A percentile compares a stretch with the other conserved stretches of the same genome.
Evolutionary conservation across 2,888 invertebrate genomes (phyloP).

Genomic region (Chrysopilus asiliformis): DNA sequence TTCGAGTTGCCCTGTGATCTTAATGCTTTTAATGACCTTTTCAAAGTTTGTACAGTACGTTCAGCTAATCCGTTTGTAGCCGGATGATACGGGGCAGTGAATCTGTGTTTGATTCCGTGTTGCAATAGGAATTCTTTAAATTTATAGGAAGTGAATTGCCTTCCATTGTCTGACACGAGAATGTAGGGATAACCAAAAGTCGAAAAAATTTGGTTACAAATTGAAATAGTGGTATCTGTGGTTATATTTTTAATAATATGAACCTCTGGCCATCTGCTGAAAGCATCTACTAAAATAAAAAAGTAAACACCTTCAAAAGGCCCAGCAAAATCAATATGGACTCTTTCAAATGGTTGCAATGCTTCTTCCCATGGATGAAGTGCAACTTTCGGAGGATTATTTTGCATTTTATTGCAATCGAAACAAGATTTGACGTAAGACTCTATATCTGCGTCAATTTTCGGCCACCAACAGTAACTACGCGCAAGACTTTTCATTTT

Average conservation of each 20-base stretch:
- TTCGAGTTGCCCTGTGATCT: neutral
- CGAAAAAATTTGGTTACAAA: constrained; percentile 9
- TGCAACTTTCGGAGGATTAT: too few species aligned
- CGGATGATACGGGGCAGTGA: constrained; percentile 9
- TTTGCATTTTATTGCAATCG: constrained; percentile 8
- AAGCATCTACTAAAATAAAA: constrained; percentile 14
- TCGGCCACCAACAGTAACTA: constrained; percentile 18
- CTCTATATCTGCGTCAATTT: constrained; percentile 17
- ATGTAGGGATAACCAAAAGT: constrained; percentile 10
- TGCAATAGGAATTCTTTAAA: constrained; percentile 7
- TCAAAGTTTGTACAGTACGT: constrained; percentile 15
- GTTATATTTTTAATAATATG: constrained; percentile 2
- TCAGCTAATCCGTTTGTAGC: constrained; percentile 16
- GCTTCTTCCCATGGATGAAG: too few species aligned
- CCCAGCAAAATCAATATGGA: too few species aligned
- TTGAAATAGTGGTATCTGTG: constrained; percentile 7
- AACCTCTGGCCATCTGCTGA: constrained; percentile 16
- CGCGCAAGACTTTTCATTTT: constrained; percentile 15
- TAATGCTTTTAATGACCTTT: constrained; percentile 11
- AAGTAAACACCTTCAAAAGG: neutral
- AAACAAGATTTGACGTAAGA: constrained; percentile 12
- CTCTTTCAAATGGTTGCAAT: too few species aligned
- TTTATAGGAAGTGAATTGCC: constrained; percentile 7
- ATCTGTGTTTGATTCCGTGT: constrained; percentile 9
- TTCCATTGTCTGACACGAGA: constrained; percentile 14